Evolutionary conservation across 2,888 invertebrate genomes (phyloP), one percentile per base, ranked within the genome.

Genomic region (Drosophila peninsularis): DNA sequence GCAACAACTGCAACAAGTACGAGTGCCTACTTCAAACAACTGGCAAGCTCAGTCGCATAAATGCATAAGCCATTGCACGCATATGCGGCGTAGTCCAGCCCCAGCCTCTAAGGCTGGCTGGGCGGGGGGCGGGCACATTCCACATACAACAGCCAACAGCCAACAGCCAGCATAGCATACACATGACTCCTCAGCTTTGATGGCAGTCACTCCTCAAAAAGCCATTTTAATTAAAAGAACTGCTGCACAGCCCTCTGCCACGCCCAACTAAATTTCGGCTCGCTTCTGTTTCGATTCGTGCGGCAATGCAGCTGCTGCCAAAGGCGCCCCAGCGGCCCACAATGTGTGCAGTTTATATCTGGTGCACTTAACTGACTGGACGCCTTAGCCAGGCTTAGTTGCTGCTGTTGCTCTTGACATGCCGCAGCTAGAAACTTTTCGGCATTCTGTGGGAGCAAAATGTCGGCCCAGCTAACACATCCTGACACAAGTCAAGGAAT

Each of bases 401-500:
- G 41, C 37, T 55, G 55, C 37, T 61, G 56, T 66, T 89, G 80
- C 68, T 62, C 68, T 72, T 81, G 86, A 78, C 75, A 78, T 75
- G 76, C 67, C 79, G 61, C 76, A 70, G 70, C 60, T 67, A 64
- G 72, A 54, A 86, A 83, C 53, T 70, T 87, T 86, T 75, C 58
- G 70, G 70, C 67, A 77, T 70, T 84, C 41, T 62, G 70, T 70
- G 75, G 74, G 54, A 61, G 71, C 67, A 73, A 75, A 82, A 80
- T 73, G 84, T 82, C 73, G 77, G 83, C 71, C 61, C 71, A 73
- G 70, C 71, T 75, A 86, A 84, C 87, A 86, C 79, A 88, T 82
- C 71, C 86, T 74, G 87, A 75, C 86, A 81, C 82, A 89, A 89
- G 88, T 90, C 88, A 90, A 78, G 77, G 76, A 88, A 89, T 89